A percentile compares a stretch with the other conserved stretches of the same genome.
phyloP scores from a whole-genome alignment of 2,888 invertebrate genomes.

The Eurois occulta region DNA sequence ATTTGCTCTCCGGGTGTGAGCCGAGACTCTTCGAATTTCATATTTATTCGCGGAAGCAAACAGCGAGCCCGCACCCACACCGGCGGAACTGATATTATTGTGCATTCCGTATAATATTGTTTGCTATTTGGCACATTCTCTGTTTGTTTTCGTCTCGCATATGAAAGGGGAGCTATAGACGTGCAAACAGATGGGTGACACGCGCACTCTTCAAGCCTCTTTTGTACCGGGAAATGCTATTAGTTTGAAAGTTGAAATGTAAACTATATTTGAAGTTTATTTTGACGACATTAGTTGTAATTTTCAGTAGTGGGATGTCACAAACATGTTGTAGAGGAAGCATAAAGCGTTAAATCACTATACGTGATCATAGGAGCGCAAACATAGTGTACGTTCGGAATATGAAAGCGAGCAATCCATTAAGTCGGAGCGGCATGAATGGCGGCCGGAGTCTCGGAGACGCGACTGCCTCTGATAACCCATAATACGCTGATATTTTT shows the following conservation, averaged over 20 bases:
- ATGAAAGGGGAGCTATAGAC: constrained; percentile 89
- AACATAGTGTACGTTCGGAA: constrained; percentile 85
- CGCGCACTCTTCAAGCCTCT: constrained; percentile 81
- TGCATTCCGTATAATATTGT: constrained; percentile 91
- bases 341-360: constrained; percentile 84
- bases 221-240: constrained; percentile 85
- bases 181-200: constrained; percentile 88
- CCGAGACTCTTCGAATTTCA: constrained; percentile 89
- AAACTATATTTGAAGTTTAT: constrained; percentile 77
- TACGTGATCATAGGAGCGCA: constrained; percentile 86
- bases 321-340: constrained; percentile 69
- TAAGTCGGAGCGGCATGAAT: constrained; percentile 86
- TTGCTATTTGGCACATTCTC: constrained; percentile 90
- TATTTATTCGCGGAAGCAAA: constrained; percentile 90
- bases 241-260: constrained; percentile 81
- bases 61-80: constrained; percentile 82
- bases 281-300: constrained; percentile 63
- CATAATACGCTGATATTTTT: constrained; percentile 90
- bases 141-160: constrained; percentile 90
- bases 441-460: constrained; percentile 83
- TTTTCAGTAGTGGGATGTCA: constrained; percentile 61
- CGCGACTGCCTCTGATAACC: constrained; percentile 89
- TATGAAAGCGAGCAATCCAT: constrained; percentile 90
- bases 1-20: constrained; percentile 87
- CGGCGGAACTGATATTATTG: constrained; percentile 90